phyloP scores from a whole-genome alignment of 2,797 vertebrate genomes.

The Phylloscopus collybita region DNA sequence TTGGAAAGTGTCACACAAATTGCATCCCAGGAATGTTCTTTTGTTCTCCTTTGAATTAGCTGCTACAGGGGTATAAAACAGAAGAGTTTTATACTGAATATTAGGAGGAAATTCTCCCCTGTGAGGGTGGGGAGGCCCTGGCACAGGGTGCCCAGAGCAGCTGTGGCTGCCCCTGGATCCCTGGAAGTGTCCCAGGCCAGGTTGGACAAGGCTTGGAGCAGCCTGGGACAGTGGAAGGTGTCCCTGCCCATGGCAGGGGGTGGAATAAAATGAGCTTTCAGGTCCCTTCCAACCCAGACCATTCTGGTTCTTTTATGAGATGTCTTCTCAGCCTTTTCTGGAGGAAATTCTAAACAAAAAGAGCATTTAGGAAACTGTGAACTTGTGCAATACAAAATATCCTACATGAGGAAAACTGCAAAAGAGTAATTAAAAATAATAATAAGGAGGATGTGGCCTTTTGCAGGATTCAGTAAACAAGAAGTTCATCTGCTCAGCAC shows the following conservation, averaged over 20 bases:
- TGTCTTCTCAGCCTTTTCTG: background rate
- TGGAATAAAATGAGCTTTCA: fast-evolving
- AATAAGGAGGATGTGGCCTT: background rate
- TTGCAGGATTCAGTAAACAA: background rate
- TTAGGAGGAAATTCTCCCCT: background rate
- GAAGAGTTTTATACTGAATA: background rate
- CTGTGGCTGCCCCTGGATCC: background rate
- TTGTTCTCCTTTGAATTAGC: background rate
- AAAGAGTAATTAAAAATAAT: background rate
- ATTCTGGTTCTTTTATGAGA: background rate
- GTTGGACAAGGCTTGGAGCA: fast-evolving
- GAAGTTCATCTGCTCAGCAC: background rate
- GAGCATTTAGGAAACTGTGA: background rate
- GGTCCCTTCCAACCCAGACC: background rate
- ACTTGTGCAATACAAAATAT: background rate
- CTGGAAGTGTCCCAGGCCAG: background rate
- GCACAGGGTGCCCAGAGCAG: background rate
- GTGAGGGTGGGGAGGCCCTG: background rate
- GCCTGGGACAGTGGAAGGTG: fast-evolving
- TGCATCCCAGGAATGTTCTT: background rate
- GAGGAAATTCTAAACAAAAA: background rate
- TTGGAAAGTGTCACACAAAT: background rate
- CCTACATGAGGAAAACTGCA: background rate
- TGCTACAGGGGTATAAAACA: background rate
- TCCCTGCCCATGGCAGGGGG: background rate